phyloP scores from a whole-genome alignment of 2,888 invertebrate genomes.

The Melieria crassipennis region DNA sequence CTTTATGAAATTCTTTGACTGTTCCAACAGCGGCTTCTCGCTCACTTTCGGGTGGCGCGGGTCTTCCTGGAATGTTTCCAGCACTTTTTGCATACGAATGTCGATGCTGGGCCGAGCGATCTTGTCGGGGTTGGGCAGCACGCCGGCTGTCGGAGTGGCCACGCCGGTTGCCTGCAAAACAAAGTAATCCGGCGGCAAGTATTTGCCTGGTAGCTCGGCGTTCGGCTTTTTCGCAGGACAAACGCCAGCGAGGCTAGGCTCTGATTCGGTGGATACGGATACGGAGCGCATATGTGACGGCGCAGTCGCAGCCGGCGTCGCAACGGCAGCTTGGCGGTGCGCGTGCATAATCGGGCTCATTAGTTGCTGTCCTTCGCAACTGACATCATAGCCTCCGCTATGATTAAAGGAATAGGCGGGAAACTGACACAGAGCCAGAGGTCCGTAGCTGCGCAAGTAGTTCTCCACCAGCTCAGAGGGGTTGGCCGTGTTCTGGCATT shows the following conservation, averaged over 20 bases:
- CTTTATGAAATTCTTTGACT: constrained; percentile 34
- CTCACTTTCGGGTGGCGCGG: constrained; percentile 13
- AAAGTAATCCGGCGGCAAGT: constrained; percentile 36
- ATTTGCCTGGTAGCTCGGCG: constrained; percentile 18
- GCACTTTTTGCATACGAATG: constrained; percentile 43
- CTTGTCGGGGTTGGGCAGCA: constrained; percentile 26
- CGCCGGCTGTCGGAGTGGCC: constrained; percentile 7
- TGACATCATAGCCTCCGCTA: neutral
- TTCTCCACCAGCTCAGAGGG: constrained; percentile 37
- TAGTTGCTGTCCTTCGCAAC: neutral
- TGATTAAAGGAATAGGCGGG: constrained; percentile 35
- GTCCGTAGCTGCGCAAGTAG: constrained; percentile 40
- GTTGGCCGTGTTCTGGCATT: constrained; percentile 25
- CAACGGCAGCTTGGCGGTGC: neutral
- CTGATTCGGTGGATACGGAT: constrained; percentile 43
- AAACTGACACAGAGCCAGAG: constrained; percentile 26
- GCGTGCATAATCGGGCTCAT: neutral
- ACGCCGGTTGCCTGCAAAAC: constrained; percentile 39
- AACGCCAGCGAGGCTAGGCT: constrained; percentile 34
- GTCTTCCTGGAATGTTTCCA: constrained; percentile 44
- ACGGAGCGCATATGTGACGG: constrained; percentile 28
- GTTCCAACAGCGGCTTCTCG: constrained; percentile 25
- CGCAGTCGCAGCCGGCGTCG: neutral
- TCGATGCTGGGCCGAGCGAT: constrained; percentile 36
- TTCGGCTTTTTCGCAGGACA: neutral